Conservation (phyloP, 2,113 vertebrate genomes). For the Campylomormyrus numenius region DNA sequence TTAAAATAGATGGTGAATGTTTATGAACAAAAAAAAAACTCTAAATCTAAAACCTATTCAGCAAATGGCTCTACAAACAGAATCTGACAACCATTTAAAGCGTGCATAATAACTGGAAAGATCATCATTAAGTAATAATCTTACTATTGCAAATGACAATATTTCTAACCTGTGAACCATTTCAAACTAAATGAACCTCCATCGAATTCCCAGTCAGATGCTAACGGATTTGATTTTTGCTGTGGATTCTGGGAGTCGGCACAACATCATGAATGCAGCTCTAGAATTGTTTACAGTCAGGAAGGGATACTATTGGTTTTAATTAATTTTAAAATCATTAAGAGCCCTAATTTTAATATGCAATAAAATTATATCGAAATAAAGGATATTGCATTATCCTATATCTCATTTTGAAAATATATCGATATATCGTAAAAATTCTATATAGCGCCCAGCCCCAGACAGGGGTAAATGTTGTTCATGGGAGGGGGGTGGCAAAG, state of each 20-base stretch:
- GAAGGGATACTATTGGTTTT: not conserved
- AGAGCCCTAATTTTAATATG: not conserved
- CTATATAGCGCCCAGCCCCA: not conserved
- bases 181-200: not conserved
- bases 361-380: not conserved
- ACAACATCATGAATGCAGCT: not conserved
- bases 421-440: not conserved
- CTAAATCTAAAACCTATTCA: not conserved
- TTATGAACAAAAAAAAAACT: not conserved
- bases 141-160: not conserved
- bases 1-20: not conserved
- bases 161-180: not conserved
- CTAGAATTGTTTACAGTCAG: not conserved
- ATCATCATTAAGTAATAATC: not conserved
- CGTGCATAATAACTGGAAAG: not conserved
- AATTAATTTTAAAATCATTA: not conserved
- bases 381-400: not conserved
- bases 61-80: not conserved
- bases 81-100: not conserved
- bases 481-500: not conserved
- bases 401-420: not conserved
- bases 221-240: not conserved
- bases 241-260: not conserved
- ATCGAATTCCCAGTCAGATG: not conserved
- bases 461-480: not conserved